phyloP scores from a whole-genome alignment of 2,113 vertebrate genomes.

The Hippocampus barbouri region DNA sequence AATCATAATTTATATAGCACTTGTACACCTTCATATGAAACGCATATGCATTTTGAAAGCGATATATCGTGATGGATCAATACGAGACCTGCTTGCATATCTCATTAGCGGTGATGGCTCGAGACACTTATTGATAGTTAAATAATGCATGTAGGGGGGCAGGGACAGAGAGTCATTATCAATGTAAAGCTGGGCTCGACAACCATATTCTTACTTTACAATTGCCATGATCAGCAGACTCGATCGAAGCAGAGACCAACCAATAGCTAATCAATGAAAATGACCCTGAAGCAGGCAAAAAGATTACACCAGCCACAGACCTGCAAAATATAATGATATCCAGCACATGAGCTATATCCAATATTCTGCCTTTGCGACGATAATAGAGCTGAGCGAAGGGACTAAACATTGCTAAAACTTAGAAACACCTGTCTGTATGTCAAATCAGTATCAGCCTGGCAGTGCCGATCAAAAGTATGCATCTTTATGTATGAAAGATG shows the following conservation, averaged over 20 bases:
- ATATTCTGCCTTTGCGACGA: background rate
- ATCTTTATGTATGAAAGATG: background rate
- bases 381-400: background rate
- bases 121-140: slow-evolving; percentile 14
- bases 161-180: slow-evolving; percentile 9
- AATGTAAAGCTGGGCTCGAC: background rate
- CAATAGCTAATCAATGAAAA: background rate
- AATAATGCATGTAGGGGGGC: slow-evolving; percentile 13
- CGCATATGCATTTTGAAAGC: slow-evolving; percentile 1
- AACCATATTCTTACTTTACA: background rate
- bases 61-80: slow-evolving; percentile 24
- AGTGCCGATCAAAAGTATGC: background rate
- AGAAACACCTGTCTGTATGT: background rate
- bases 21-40: too few relatives aligned
- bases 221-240: background rate
- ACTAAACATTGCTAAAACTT: background rate
- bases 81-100: slow-evolving; percentile 3
- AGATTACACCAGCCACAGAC: background rate
- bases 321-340: background rate
- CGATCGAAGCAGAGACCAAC: background rate
- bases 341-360: background rate
- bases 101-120: slow-evolving; percentile 29
- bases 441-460: background rate
- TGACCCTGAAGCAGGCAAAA: background rate
- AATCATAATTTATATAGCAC: background rate